Base-by-base conservation (phyloP, 2,113 vertebrate species). In the Gopherus flavomarginatus region DNA sequence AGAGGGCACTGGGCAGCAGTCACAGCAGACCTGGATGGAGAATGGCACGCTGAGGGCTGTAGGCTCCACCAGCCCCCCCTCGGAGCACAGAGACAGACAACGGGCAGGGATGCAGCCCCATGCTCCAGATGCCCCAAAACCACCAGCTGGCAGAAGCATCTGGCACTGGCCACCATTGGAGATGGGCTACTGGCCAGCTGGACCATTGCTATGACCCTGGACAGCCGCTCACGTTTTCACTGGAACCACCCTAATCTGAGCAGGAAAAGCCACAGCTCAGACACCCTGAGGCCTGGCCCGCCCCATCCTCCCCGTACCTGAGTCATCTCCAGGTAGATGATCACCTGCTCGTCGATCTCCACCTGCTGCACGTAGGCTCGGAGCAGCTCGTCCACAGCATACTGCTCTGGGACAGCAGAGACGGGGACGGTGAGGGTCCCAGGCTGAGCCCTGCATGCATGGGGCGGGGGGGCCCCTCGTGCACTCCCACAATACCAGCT, bases 241-340 rank as follows among this genome's bases (percentile, higher is more conserved):
- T 29, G 57, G 12, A 5, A 29, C 24, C 57, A 59, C 26, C 57
- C 57, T 27, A 9, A 11, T 59, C 27, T 29, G 57, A 59, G 57
- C 52, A 4, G 44, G 44, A 3, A 53, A n/a, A 11, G n/a, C n/a
- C 83, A 17, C 27, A 19, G 49, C 31, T 57, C 47, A 59, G 54
- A 6, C 38, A 6, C 77, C 10, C 38, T 42, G 11, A 7, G 21
- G 10, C 24, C 31, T 19, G 22, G 29, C 57, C 56, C 17, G 3
- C 52, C 31, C 53, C 26, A 78, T 22, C 49, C n/a, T 13, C 6
- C 29, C 14, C 13, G 6, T 93, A 99, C 99, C 99, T 99, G 99
- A 22, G 99, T 98, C 97, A 99, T 97, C 97, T 99, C 99, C 88
- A 99, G 98, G 97, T 99, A 99, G 93, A 98, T 97, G 96, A 99